phyloP scores from a whole-genome alignment of 2,888 invertebrate genomes.

The Rotaria sp. region DNA sequence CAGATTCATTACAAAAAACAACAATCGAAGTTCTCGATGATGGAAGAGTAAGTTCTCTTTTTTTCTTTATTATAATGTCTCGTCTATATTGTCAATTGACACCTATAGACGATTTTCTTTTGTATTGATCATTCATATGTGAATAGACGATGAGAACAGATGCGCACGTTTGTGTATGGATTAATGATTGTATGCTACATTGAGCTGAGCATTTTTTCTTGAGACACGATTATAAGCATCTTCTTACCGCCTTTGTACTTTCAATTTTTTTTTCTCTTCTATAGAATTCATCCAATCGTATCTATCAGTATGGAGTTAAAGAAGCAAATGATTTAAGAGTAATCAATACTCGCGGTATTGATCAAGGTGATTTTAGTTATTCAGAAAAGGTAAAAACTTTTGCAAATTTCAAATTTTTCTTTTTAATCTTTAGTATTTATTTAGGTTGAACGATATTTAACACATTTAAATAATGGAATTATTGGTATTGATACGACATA shows the following conservation, averaged over 20 bases:
- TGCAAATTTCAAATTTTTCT: no score
- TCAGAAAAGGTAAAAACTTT: slow-evolving; percentile 3
- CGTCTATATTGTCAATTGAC: neutral
- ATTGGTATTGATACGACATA: neutral
- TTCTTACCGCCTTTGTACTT: slow-evolving; percentile 22
- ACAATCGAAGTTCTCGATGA: slow-evolving; percentile 14
- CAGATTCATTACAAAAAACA: slow-evolving; percentile 24
- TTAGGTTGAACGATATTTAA: slow-evolving; percentile 30
- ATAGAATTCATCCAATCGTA: slow-evolving; percentile 21
- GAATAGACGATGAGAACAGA: slow-evolving; percentile 22
- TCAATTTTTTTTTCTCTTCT: neutral
- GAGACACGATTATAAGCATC: slow-evolving; percentile 1
- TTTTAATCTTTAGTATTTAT: neutral
- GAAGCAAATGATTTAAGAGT: neutral
- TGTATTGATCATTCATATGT: neutral
- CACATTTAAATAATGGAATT: neutral
- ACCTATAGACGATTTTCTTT: neutral
- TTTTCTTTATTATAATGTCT: neutral
- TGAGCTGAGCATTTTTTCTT: slow-evolving; percentile 10
- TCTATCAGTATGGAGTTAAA: slow-evolving; percentile 18
- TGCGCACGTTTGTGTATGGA: slow-evolving; percentile 1
- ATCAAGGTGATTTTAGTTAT: slow-evolving; percentile 8
- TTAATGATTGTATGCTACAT: slow-evolving; percentile 15
- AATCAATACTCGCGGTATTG: neutral
- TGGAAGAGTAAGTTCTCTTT: neutral